Base-by-base conservation (phyloP, 1,140 invertebrate species). In the Rhopalosiphum maidis region DNA sequence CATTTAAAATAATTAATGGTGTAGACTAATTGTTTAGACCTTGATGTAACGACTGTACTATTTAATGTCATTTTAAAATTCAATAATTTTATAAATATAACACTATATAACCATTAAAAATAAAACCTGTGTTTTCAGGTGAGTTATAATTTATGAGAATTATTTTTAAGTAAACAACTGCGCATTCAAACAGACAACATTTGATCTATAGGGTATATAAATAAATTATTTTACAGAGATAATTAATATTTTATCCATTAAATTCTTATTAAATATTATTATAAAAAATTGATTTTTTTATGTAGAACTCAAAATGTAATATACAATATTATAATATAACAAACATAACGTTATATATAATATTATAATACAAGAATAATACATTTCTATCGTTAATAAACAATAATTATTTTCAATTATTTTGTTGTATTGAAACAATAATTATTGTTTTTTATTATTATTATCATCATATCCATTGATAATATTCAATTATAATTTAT, bases 1-100 rank as follows among this genome's bases (percentile, higher is more conserved):
- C 85, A 77, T 86, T 86, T 18, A 86, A 46, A 86, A 86, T 86
- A 86, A 86, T 86, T 46, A 86, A 86, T 86, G 85, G 85, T 48
- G 25, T 46, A 46, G 25, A 30, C 43, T 86, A 86, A 86, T 86
- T 86, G 41, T 86, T 86, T 86, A 86, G 43, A 46, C 85, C 85
- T 86, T 86, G 85, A 86, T 43, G 43, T n/a, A 30, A 86, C 83
- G 83, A 86, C 37, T 86, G 37, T 86, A 86, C 43, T 25, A n/a
- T 30, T 86, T 48, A 86, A 43, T 86, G 85, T 30, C 83, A 46
- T 86, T 86, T 86, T 86, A 11, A 86, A 43, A 86, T 43, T 46
- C 41, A 41, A 86, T 86, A 86, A 86, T 86, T 86, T 46, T 86
- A 86, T 30, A 86, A 86, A 86, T 85, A 85, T 41, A 25, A 86